These are phyloP conservation scores for Reticulitermes speratus DNA, from an alignment of 1,140 invertebrate species.

Conservation along the genomic window DNA sequence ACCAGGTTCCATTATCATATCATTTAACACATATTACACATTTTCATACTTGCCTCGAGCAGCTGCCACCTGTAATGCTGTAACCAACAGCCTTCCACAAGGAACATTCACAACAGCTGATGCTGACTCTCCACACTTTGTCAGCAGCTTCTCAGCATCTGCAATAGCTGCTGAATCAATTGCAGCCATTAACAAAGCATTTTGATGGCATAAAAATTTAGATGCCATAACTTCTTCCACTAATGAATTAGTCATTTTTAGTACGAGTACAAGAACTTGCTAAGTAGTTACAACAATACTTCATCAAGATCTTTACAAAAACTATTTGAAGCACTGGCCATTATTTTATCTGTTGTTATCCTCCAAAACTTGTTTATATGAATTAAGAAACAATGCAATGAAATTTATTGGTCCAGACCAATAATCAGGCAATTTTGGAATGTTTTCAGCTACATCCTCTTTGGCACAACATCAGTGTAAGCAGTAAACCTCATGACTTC, in stretches of 20 bases:
- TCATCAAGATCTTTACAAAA: too few relatives aligned
- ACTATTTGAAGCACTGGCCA: too few relatives aligned
- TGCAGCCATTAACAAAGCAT: slow-evolving; percentile 1
- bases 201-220: background rate
- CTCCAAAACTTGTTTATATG: too few relatives aligned
- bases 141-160: background rate
- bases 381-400: too few relatives aligned
- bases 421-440: background rate
- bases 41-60: background rate
- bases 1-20: too few relatives aligned
- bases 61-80: slow-evolving; percentile 24
- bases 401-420: too few relatives aligned
- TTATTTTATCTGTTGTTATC: too few relatives aligned
- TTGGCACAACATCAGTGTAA: background rate
- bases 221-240: background rate
- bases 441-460: background rate
- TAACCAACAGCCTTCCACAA: slow-evolving; percentile 22
- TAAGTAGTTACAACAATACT: too few relatives aligned
- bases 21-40: background rate
- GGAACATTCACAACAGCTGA: background rate
- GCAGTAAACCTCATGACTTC: background rate
- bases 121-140: background rate
- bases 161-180: background rate
- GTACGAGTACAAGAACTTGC: too few relatives aligned
- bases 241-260: background rate